Base-by-base conservation (phyloP, 2,888 invertebrate genomes). In the Cerastis leucographa region DNA sequence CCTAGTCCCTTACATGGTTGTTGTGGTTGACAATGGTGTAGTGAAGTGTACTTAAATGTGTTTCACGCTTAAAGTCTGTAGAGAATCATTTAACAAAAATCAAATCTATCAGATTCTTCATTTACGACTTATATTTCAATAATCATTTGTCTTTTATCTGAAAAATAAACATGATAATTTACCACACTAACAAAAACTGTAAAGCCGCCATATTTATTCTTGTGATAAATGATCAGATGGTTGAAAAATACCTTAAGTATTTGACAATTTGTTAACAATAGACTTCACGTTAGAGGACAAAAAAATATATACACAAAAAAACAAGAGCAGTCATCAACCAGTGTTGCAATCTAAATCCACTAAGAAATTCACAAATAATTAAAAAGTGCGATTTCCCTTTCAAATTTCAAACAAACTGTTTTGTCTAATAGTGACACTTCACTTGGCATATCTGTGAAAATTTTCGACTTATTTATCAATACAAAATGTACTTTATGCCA, bases 341-440 rank as follows among this genome's bases (percentile, higher is more conserved):
- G 64, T 86, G 65, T 77, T 66, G 62, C n/a, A 67, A 46, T 61
- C 7, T 8, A 83, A 83, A 73, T 51, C 59, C 56, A 70, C 9
- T 5, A 51, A 71, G 17, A 78, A 77, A 67, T 25, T 78, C 64
- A 46, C 66, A 73, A 78, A 62, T 17, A 71, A 71, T 72, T 71
- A 56, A 69, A 42, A 69, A 67, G 76, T 76, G 82, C 74, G 59
- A 71, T 78, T 65, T 61, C 40, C 42, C 40, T 75, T 35, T 44
- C 17, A 83, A 77, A 83, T 64, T 72, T 61, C 25, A 84, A 72
- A 66, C 56, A 59, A 72, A 69, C n/a, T 25, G 59, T 46, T 74
- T 70, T 35, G 35, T 61, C 66, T 80, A 75, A 42, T 17, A 14
- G 17, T 64, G 42, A n/a, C n/a, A 42, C n/a, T n/a, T 9, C 42